phyloP scores from a whole-genome alignment of 2,797 vertebrate species.

The Lepus townsendii region DNA sequence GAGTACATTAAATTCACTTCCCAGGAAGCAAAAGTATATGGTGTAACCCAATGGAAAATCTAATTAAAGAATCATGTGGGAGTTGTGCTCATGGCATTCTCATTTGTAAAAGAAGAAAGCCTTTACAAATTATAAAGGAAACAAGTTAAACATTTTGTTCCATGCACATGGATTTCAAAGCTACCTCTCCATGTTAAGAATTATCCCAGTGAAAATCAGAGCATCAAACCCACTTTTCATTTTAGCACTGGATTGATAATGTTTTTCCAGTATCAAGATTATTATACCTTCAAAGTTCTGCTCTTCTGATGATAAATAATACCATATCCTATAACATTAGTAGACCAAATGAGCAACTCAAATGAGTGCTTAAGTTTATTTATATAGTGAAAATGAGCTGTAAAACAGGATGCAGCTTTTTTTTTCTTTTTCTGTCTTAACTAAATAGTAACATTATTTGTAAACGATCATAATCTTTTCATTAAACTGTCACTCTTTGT shows the following conservation, averaged over 20 bases:
- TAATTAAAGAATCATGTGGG: constrained; percentile 60
- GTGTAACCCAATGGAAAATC: background rate
- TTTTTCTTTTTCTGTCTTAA: background rate
- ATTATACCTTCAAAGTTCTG: background rate
- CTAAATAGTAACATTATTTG: background rate
- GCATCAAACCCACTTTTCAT: background rate
- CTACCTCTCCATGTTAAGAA: background rate
- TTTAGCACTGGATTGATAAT: background rate
- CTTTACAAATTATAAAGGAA: constrained; percentile 43
- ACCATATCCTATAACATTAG: background rate
- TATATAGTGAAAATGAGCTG: background rate
- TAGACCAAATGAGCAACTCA: background rate
- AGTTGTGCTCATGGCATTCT: constrained; percentile 26
- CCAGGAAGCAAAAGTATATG: constrained; percentile 44
- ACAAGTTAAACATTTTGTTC: background rate
- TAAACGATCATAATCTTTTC: background rate
- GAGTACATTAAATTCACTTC: background rate
- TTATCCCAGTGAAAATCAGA: background rate
- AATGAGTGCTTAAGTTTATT: background rate
- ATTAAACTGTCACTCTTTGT: background rate
- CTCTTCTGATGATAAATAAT: constrained; percentile 45
- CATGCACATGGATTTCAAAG: background rate
- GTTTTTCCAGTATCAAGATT: constrained; percentile 30
- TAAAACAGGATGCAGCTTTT: background rate
- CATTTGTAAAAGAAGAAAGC: constrained; percentile 38